Percentiles rank a stretch among this genome's conserved stretches.
Evolutionary conservation across 2,113 vertebrate species (phyloP).

Genomic region (Aptenodytes patagonicus): DNA sequence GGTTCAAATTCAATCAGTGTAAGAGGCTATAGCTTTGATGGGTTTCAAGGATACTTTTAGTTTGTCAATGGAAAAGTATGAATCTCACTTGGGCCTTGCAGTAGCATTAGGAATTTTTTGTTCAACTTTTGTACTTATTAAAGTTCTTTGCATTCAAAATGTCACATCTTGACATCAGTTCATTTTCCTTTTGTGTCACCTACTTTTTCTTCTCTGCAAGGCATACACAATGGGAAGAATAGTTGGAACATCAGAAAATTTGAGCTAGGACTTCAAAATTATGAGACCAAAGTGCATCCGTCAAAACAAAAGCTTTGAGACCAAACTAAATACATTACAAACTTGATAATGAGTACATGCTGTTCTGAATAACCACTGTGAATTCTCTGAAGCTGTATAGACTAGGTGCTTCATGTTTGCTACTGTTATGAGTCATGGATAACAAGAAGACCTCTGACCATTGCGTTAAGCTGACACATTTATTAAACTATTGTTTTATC

Average conservation of each 20-base stretch:
- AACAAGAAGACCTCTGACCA: constrained; percentile 56
- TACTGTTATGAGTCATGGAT: constrained; percentile 38
- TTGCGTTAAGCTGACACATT: constrained; percentile 42
- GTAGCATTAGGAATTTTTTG: background rate
- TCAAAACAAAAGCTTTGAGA: constrained; percentile 52
- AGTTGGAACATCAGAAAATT: constrained; percentile 21
- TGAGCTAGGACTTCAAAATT: constrained; percentile 44
- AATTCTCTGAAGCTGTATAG: constrained; percentile 45
- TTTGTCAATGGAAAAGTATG: background rate
- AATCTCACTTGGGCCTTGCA: background rate
- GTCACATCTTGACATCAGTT: background rate
- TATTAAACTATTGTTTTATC: constrained; percentile 53
- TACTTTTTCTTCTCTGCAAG: background rate
- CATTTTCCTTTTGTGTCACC: background rate
- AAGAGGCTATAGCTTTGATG: background rate
- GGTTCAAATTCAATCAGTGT: background rate
- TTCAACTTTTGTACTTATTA: background rate
- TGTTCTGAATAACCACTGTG: constrained; percentile 38
- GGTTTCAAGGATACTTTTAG: background rate
- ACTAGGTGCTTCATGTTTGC: constrained; percentile 52
- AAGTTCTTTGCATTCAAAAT: background rate
- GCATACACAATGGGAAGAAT: background rate
- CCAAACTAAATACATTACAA: constrained; percentile 25
- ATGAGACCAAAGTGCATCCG: constrained; percentile 9
- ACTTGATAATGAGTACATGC: constrained; percentile 41